Percentiles rank a stretch among this genome's conserved stretches.
Evolutionary conservation across 2,113 vertebrate species (phyloP).

Genomic region (Grallaria varia): DNA sequence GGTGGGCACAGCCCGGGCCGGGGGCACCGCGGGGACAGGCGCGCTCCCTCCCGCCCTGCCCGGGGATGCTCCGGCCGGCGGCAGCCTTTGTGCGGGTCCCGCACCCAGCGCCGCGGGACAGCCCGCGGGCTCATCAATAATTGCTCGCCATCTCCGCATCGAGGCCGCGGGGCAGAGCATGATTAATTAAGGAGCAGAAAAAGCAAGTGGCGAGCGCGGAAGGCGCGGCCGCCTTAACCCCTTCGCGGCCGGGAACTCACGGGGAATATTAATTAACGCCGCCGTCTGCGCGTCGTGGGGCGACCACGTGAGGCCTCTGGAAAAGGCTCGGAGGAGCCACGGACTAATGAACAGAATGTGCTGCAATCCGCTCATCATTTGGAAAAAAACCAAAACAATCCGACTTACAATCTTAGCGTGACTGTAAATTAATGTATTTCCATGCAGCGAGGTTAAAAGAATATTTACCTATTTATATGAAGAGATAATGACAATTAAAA

Average conservation of each 20-base stretch:
- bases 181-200: constrained; percentile 57
- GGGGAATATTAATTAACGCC: constrained; percentile 27
- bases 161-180: constrained; percentile 41
- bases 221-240: constrained; percentile 16
- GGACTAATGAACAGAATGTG: neutral
- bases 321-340: neutral
- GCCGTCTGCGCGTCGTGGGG: neutral
- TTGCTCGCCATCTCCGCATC: constrained; percentile 57
- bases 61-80: too few relatives aligned
- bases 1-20: too few relatives aligned
- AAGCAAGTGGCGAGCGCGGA: neutral
- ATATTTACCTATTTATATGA: neutral
- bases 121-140: constrained; percentile 66
- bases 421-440: neutral
- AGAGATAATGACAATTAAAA: neutral
- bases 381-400: fast-evolving
- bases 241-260: neutral
- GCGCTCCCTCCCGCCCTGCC: too few relatives aligned
- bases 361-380: neutral
- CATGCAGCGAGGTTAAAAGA: neutral
- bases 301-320: constrained; percentile 2
- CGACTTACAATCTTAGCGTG: neutral
- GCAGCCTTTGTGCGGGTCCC: constrained; percentile 70
- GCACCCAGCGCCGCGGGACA: constrained; percentile 1
- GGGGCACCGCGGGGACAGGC: constrained; percentile 67